Percentiles rank a stretch among this genome's conserved stretches.
Conservation (phyloP, 2,888 invertebrate species). For the Hirtodrosophila trivittata region DNA sequence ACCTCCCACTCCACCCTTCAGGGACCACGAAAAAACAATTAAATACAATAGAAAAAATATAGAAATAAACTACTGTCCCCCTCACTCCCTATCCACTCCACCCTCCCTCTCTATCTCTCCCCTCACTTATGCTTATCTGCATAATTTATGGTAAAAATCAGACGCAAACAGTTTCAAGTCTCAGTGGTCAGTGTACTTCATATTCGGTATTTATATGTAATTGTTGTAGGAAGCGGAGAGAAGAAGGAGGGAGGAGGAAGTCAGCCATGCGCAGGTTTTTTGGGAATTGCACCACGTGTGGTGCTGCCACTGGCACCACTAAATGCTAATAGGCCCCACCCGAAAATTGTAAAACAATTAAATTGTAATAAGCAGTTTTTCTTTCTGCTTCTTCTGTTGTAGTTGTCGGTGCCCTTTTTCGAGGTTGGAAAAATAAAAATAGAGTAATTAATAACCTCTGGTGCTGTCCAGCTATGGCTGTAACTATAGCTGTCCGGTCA, state of each 20-base stretch:
- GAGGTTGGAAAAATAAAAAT: slow-evolving; percentile 41
- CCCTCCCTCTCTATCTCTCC: not conserved
- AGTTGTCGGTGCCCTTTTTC: not conserved
- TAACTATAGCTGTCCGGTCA: slow-evolving; percentile 29
- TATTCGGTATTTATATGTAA: slow-evolving; percentile 25
- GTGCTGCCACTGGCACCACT: slow-evolving; percentile 28
- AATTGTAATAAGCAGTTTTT: slow-evolving; percentile 72
- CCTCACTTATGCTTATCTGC: slow-evolving; percentile 76
- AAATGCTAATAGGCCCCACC: slow-evolving; percentile 74
- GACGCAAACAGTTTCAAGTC: slow-evolving; percentile 57
- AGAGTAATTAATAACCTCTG: slow-evolving; percentile 72
- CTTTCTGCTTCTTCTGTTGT: slow-evolving; percentile 8
- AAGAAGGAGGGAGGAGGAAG: slow-evolving; percentile 11
- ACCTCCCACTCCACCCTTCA: not conserved
- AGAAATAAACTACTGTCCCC: slow-evolving; percentile 29
- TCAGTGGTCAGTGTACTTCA: slow-evolving; percentile 40
- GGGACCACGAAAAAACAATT: slow-evolving; percentile 61
- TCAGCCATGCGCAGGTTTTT: slow-evolving; percentile 57
- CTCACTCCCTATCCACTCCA: slow-evolving; percentile 11
- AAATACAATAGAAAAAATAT: slow-evolving; percentile 47
- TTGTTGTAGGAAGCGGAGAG: slow-evolving; percentile 4
- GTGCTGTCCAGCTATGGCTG: slow-evolving; percentile 46
- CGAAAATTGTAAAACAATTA: slow-evolving; percentile 80
- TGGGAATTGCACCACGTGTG: slow-evolving; percentile 78
- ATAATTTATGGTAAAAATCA: slow-evolving; percentile 79